These are phyloP conservation scores for Hipposideros larvatus DNA, from an alignment of 2,797 vertebrate genomes.

Conservation along the genomic window DNA sequence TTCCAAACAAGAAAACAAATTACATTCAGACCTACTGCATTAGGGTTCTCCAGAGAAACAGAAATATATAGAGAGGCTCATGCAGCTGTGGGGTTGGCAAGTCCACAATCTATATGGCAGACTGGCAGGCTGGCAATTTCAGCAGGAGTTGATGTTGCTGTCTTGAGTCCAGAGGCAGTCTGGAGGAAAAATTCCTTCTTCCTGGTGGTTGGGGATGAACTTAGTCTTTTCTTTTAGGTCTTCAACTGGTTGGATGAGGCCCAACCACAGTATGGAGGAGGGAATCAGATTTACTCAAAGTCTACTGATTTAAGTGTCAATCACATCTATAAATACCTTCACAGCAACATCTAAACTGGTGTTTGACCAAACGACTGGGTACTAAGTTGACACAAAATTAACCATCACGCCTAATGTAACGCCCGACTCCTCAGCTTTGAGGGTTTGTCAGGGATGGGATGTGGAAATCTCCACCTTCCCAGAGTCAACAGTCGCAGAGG, in stretches of 20 bases:
- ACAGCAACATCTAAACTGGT: background rate
- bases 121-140: background rate
- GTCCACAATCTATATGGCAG: background rate
- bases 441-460: background rate
- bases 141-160: background rate
- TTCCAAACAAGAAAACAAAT: background rate
- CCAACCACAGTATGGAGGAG: too few species aligned
- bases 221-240: background rate
- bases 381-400: background rate
- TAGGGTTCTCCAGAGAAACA: slow-evolving; percentile 33
- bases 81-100: background rate
- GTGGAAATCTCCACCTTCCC: too few species aligned
- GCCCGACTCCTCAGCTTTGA: background rate
- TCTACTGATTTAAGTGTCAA: background rate
- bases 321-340: background rate
- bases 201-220: background rate
- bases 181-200: background rate
- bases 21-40: background rate
- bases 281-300: background rate
- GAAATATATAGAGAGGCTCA: background rate
- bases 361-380: background rate
- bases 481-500: background rate
- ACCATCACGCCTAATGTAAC: background rate
- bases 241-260: background rate
- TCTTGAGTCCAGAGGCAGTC: background rate